These are phyloP conservation scores for Homarus gammarus DNA, from an alignment of 2,888 invertebrate genomes.

Conservation along the genomic window DNA sequence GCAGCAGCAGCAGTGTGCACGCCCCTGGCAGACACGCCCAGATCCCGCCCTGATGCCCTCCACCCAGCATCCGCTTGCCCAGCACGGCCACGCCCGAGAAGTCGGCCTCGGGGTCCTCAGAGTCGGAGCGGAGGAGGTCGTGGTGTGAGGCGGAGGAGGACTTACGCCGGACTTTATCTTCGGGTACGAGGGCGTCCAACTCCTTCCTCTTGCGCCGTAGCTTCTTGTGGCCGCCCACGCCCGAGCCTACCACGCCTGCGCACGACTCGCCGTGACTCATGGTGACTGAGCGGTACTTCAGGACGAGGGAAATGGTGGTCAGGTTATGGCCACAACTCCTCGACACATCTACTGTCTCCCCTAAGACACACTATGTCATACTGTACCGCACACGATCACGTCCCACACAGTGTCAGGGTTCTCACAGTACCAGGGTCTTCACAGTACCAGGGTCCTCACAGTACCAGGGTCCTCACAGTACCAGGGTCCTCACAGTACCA, in stretches of 20 bases:
- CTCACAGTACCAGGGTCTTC: too few relatives aligned
- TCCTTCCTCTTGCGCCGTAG: conserved; percentile 75
- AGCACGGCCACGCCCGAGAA: conserved; percentile 59
- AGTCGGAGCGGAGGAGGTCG: conserved; percentile 72
- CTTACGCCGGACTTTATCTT: conserved; percentile 75
- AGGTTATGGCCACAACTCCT: background rate
- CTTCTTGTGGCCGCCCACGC: conserved; percentile 59
- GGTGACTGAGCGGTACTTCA: conserved; percentile 54
- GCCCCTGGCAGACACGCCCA: conserved; percentile 74
- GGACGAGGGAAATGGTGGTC: conserved; percentile 27
- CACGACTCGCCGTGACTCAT: conserved; percentile 68
- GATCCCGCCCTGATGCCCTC: conserved; percentile 27
- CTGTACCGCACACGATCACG: too few relatives aligned
- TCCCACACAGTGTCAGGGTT: too few relatives aligned
- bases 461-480: too few relatives aligned
- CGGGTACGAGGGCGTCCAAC: conserved; percentile 72
- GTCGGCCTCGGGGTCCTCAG: conserved; percentile 72
- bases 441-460: too few relatives aligned
- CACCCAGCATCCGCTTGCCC: conserved; percentile 45
- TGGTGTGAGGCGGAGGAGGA: conserved; percentile 67
- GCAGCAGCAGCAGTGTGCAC: conserved; percentile 69
- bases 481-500: too few relatives aligned
- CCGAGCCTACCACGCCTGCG: conserved; percentile 45
- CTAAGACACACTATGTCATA: background rate
- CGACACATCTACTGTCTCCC: background rate